Evolutionary conservation across 2,888 invertebrate genomes (phyloP), one percentile per base, ranked within the genome.

Genomic region (Lithophane socia): DNA sequence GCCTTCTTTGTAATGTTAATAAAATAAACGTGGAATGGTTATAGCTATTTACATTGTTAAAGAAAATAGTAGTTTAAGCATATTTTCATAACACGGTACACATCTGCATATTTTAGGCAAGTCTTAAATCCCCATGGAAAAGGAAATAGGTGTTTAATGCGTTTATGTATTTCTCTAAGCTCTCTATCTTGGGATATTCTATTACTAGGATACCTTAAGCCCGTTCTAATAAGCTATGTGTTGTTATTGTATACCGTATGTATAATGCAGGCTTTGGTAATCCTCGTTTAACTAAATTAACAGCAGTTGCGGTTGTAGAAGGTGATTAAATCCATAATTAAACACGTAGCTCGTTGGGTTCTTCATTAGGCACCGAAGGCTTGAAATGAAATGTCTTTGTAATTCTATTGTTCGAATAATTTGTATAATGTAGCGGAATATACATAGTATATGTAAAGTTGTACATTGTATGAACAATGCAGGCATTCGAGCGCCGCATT

Each of bases 401-500:
- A 79, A 77, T 75, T 67, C 69, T 64, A 79, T 84, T 87, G 71
- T 83, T 85, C n/a, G 29, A 37, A 70, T 77, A 37, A 42, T 74
- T 69, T 75, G 69, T 77, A 73, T 12, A 54, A 68, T 64, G 56
- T 64, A 21, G 56, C 13, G 7, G 29, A 56, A n/a, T 66, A 58
- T 64, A n/a, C 9, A 44, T 44, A 18, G 42, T 63, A 29, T 60
- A 71, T 58, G 63, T 75, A 71, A 49, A 75, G 66, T 72, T 64
- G 63, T 68, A 47, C 65, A 67, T 78, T 73, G 63, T 80, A 70
- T 77, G 73, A 85, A 86, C 85, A 87, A 87, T 84, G 75, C 82
- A 82, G 63, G 76, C 83, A 85, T 70, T 82, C 75, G 79, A 87
- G 82, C 75, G 81, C 76, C 87, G 80, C 89, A 91, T 88, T 92